Evolutionary conservation across 2,113 vertebrate species (phyloP).

Genomic region (Solenodon paradoxus): DNA sequence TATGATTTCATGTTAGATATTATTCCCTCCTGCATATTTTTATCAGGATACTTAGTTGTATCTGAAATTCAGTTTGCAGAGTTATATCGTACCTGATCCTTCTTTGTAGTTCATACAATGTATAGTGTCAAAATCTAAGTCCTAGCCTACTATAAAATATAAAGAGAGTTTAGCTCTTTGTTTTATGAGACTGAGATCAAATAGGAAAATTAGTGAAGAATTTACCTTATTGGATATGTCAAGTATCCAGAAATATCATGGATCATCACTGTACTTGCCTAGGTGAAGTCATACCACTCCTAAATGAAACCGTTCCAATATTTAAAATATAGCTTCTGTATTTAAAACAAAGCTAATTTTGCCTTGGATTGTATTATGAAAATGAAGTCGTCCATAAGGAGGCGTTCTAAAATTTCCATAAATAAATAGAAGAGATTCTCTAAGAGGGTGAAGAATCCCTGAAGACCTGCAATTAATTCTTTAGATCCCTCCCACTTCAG

Average conservation of each 20-base stretch:
- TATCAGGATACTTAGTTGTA: neutral
- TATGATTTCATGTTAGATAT: neutral
- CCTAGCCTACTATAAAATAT: neutral
- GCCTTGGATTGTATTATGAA: neutral
- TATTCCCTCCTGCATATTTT: neutral
- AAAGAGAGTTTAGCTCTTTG: neutral
- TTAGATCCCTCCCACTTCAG: neutral
- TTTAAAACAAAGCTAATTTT: neutral
- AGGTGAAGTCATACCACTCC: neutral
- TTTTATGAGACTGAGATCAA: neutral
- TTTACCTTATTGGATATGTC: neutral
- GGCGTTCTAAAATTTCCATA: neutral
- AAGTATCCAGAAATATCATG: neutral
- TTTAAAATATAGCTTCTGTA: neutral
- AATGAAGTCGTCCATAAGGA: neutral
- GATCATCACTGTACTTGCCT: neutral
- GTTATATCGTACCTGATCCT: neutral
- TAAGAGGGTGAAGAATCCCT: neutral
- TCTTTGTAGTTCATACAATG: neutral
- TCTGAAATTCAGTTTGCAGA: slow-evolving; percentile 3
- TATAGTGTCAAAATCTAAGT: neutral
- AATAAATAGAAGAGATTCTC: neutral
- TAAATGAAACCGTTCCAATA: neutral
- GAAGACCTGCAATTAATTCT: neutral
- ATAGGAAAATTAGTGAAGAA: neutral